Base-by-base conservation (phyloP, 2,888 invertebrate genomes). In the Dynastes tityus region DNA sequence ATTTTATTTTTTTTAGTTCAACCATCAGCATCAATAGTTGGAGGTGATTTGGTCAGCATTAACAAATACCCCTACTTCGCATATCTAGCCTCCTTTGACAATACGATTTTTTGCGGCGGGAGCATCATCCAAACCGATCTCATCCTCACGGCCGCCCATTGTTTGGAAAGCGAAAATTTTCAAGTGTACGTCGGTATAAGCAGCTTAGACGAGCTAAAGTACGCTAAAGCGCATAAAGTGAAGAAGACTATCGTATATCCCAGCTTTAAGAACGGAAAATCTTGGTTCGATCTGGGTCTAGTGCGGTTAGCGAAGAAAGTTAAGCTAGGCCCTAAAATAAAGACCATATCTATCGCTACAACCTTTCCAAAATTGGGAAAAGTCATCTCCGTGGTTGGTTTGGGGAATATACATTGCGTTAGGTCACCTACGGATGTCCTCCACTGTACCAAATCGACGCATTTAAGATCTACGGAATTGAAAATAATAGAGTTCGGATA, bases 71-170 rank as follows among this genome's bases (percentile, higher is more conserved):
- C 67, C 6, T 67, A 11, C 22, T 67, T 67, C 67, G 67, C 67
- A 2, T 22, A 67, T 45, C n/a, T 67, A 22, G 67, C 45, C 6
- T 16, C n/a, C 13, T 67, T 8, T 6, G 67, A 71, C 32, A 8
- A 13, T 53, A 29, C 53, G 6, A 32, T 71, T 6, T n/a, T 71
- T 11, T 79, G 79, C 29, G 79, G 79, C 2, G 79, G 79, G 0
- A 71, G 71, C 9, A 51, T 79, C 16, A 64, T 77, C 1, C 37
- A 40, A 16, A 63, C 76, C 9, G 55, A 79, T 51, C n/a, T 70
- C 49, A 70, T 79, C 29, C 49, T 79, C 5, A 79, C 79, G 3
- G 79, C 79, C 2, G 76, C 79, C 0, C 79, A 79, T 51, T 79
- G 79, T n/a, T 51, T 79, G 2, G n/a, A n/a, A 40, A 27, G 27